Evolutionary conservation across 1,140 invertebrate genomes (phyloP).

Genomic region (Sweltsa coloradensis): DNA sequence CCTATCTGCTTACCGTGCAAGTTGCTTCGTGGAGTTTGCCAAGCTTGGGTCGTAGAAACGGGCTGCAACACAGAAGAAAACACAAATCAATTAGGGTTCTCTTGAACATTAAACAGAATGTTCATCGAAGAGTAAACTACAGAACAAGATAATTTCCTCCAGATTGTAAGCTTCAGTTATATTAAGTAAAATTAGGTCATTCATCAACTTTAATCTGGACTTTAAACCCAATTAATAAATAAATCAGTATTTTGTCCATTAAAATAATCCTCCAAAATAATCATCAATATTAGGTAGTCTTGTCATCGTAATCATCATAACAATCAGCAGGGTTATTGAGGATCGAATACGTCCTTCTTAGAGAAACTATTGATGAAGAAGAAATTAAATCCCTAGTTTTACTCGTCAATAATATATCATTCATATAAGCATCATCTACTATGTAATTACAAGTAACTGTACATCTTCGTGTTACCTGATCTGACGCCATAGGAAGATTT

Average conservation of each 20-base stretch:
- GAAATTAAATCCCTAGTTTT: not conserved
- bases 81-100: slow-evolving; percentile 1
- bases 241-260: not conserved
- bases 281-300: too few species aligned
- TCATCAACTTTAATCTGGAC: not conserved
- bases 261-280: too few species aligned
- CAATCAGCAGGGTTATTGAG: too few species aligned
- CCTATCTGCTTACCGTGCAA: slow-evolving; percentile 93
- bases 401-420: not conserved
- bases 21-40: slow-evolving; percentile 93
- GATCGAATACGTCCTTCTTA: too few species aligned
- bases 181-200: not conserved
- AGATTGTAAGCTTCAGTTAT: not conserved
- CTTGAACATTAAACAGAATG: not conserved
- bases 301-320: too few species aligned
- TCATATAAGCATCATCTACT: not conserved
- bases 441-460: not conserved
- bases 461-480: slow-evolving; percentile 53
- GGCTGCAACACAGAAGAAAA: slow-evolving; percentile 38
- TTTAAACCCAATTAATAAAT: not conserved
- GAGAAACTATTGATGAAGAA: not conserved
- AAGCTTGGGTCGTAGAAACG: slow-evolving; percentile 82
- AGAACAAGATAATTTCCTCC: not conserved
- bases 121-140: not conserved
- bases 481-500: slow-evolving; percentile 95